These are phyloP conservation scores for Rhynchophorus ferrugineus DNA, from an alignment of 1,140 invertebrate genomes.

Conservation along the genomic window DNA sequence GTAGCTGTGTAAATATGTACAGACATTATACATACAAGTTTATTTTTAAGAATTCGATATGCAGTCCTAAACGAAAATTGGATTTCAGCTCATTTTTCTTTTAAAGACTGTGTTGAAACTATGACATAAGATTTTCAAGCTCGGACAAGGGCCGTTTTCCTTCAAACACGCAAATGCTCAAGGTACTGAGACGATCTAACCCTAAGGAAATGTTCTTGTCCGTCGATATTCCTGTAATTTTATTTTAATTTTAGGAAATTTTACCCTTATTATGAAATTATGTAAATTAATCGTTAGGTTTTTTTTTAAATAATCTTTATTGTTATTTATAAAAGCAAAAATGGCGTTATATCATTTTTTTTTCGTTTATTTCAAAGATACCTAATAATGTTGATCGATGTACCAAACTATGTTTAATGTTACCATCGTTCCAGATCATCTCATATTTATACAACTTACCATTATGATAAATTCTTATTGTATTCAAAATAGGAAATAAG, in stretches of 20 bases:
- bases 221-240: neutral
- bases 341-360: neutral
- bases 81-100: too few species aligned
- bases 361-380: neutral
- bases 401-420: conserved; percentile 18
- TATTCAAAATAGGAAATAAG: conserved; percentile 5
- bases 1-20: too few species aligned
- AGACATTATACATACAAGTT: too few species aligned
- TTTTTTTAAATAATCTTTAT: neutral
- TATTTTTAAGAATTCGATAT: too few species aligned
- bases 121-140: too few species aligned
- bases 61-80: too few species aligned
- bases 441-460: conserved; percentile 9
- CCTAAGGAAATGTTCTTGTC: conserved; percentile 1
- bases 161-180: too few species aligned
- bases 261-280: neutral
- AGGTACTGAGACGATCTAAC: too few species aligned
- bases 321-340: neutral
- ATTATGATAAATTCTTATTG: conserved; percentile 5
- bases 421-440: conserved; percentile 9
- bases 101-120: too few species aligned
- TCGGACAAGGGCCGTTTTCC: too few species aligned
- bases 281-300: neutral
- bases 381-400: conserved; percentile 9
- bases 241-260: neutral